phyloP scores from a whole-genome alignment of 2,888 invertebrate genomes.

The Himalopsyche kuldschensis region DNA sequence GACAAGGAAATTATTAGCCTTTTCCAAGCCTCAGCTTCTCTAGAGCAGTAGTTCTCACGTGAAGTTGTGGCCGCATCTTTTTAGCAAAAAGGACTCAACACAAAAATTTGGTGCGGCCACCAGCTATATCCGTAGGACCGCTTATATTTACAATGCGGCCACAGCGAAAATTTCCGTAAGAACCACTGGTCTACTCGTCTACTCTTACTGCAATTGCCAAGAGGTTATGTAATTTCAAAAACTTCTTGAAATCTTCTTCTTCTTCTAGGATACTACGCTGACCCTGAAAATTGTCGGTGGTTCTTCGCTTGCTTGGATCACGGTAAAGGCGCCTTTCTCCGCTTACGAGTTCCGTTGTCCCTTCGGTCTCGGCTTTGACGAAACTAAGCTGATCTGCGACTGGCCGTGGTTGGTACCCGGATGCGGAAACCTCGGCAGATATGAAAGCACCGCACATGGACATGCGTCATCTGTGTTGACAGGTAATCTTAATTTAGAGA shows the following conservation, averaged over 20 bases:
- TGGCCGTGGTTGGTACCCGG: constrained; percentile 78
- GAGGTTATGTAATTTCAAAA: neutral
- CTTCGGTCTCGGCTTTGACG: constrained; percentile 77
- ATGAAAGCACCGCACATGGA: constrained; percentile 57
- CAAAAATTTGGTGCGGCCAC: too few relatives aligned
- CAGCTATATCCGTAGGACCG: too few relatives aligned
- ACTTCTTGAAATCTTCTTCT: constrained; percentile 26
- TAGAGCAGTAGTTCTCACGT: too few relatives aligned
- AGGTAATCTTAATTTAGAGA: constrained; percentile 45
- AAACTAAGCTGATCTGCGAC: constrained; percentile 69
- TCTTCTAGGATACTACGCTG: constrained; percentile 76
- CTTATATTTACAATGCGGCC: too few relatives aligned
- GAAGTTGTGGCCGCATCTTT: too few relatives aligned
- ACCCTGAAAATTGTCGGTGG: constrained; percentile 81
- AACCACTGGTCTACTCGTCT: too few relatives aligned
- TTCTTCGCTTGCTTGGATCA: constrained; percentile 81
- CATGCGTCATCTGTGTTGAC: constrained; percentile 52
- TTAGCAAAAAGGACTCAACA: too few relatives aligned
- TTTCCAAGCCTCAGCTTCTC: too few relatives aligned
- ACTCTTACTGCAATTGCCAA: neutral
- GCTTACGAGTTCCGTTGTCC: constrained; percentile 84
- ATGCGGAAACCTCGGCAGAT: constrained; percentile 60
- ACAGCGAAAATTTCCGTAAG: too few relatives aligned
- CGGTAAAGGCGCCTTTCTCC: constrained; percentile 62
- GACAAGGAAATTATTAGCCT: too few relatives aligned